Evolutionary conservation across 2,113 vertebrate genomes (phyloP).

Genomic region (Plecturocebus donacophilus): DNA sequence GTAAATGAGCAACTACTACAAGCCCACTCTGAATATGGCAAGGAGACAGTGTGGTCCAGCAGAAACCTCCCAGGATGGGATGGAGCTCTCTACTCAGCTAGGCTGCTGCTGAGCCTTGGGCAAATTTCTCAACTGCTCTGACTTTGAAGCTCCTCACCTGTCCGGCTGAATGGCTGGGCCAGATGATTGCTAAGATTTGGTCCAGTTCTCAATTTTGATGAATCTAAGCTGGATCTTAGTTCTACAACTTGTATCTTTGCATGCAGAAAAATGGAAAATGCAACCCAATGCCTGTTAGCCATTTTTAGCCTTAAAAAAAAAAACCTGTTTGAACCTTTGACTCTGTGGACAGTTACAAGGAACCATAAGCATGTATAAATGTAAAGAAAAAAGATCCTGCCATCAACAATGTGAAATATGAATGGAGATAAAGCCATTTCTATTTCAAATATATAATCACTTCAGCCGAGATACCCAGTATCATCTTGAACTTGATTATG

Average conservation of each 20-base stretch:
- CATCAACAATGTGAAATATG: slow-evolving; percentile 56
- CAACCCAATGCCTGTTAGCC: background rate
- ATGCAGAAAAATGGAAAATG: slow-evolving; percentile 63
- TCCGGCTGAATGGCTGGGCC: background rate
- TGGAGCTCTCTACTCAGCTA: background rate
- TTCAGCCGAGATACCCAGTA: slow-evolving; percentile 84
- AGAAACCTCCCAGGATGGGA: background rate
- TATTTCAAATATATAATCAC: slow-evolving; percentile 86
- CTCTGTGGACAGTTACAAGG: slow-evolving; percentile 48
- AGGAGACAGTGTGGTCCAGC: background rate
- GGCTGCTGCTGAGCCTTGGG: background rate
- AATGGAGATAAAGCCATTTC: slow-evolving; percentile 81
- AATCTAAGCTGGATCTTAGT: background rate
- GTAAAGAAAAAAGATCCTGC: slow-evolving; percentile 49
- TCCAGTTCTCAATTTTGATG: background rate
- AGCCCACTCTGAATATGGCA: background rate
- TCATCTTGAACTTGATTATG: slow-evolving; percentile 90
- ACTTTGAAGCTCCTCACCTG: background rate
- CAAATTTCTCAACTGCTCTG: background rate
- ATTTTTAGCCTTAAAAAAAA: slow-evolving; percentile 55
- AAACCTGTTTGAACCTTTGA: slow-evolving; percentile 45
- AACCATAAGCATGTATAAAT: slow-evolving; percentile 65
- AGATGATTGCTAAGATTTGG: background rate
- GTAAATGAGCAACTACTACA: background rate
- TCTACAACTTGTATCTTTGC: background rate